Conservation (phyloP, 37 sponge, comb jelly and placozoan species). For the Cliona cf. orientalis region DNA sequence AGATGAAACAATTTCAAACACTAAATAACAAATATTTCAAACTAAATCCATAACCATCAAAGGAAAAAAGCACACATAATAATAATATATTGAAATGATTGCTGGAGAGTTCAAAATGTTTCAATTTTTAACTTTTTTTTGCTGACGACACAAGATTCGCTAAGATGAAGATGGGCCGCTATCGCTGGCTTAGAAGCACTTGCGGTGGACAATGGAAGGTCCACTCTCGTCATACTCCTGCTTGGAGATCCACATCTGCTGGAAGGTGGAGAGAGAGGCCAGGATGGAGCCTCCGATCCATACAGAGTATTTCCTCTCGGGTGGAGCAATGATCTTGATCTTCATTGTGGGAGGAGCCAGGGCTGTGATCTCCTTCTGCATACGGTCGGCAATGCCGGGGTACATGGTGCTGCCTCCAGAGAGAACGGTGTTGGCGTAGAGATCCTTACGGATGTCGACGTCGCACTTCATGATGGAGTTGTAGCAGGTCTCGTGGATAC, state of each 20-base stretch:
- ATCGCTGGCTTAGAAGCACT: constrained; percentile 95
- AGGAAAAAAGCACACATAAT: background rate
- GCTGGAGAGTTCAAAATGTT: constrained; percentile 29
- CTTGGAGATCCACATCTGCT: constrained; percentile 99
- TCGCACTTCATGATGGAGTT: constrained; percentile 99
- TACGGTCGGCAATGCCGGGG: constrained; percentile 98
- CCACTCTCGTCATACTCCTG: constrained; percentile 99
- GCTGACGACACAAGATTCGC: background rate
- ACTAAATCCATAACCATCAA: background rate
- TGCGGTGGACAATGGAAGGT: constrained; percentile 99
- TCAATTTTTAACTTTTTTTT: background rate
- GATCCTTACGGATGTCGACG: constrained; percentile 99
- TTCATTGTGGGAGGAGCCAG: constrained; percentile 99
- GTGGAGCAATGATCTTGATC: constrained; percentile 99
- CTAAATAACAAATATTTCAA: no score
- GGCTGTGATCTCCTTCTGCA: constrained; percentile 99
- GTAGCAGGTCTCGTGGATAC: constrained; percentile 98
- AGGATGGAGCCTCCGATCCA: constrained; percentile 99
- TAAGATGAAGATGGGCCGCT: no score
- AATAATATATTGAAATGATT: constrained; percentile 16
- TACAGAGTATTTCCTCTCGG: constrained; percentile 99
- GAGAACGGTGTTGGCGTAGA: constrained; percentile 98
- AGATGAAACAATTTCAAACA: no score
- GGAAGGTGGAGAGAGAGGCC: constrained; percentile 99
- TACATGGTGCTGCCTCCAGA: constrained; percentile 99